Evolutionary conservation across 1,140 invertebrate species (phyloP), one percentile per base, ranked within the genome.

Genomic region (Philotrypesis tridentata): DNA sequence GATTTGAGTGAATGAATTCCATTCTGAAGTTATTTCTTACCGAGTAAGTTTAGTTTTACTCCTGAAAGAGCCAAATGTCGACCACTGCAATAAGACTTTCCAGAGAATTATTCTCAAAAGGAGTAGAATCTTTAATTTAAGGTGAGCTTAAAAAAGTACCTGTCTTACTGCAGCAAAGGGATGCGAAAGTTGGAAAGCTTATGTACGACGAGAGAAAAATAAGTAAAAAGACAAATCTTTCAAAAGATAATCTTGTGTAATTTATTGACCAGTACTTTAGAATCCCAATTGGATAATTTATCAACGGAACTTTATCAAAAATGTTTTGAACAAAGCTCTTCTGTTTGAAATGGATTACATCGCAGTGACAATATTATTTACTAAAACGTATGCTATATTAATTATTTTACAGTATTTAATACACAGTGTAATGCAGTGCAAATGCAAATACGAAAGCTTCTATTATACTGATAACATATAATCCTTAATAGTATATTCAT

Each of bases 71-170:
- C n/a, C 60, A n/a, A 76, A 65, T 76, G 55, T 76, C 60, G 60
- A 65, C 60, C 63, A n/a, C 31, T 2, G 74, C 29, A 76, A 76
- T 76, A 76, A 76, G 60, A 65, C 60, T 65, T 40, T 76, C n/a
- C 14, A 17, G 7, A 25, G 23, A 37, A 76, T 76, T 76, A 76
- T 76, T 76, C 29, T 76, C 31, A 65, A 63, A 76, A 65, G 25
- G 27, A 74, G 60, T 3, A 65, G 23, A 76, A 76, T 63, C 74
- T 76, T 76, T 23, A 63, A 76, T 76, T 63, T 63, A 40, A 63
- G 31, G 29, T 40, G 11, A 25, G 11, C 21, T 63, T 65, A 37
- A 76, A 48, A 76, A 63, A 76, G 29, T 76, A 76, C 9, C 48
- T 61, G 25, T 43, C 37, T 65, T 65, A 60, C 9, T 5, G 33